Base-by-base conservation (phyloP, 2,888 invertebrate species). In the Erpobdella octoculata region DNA sequence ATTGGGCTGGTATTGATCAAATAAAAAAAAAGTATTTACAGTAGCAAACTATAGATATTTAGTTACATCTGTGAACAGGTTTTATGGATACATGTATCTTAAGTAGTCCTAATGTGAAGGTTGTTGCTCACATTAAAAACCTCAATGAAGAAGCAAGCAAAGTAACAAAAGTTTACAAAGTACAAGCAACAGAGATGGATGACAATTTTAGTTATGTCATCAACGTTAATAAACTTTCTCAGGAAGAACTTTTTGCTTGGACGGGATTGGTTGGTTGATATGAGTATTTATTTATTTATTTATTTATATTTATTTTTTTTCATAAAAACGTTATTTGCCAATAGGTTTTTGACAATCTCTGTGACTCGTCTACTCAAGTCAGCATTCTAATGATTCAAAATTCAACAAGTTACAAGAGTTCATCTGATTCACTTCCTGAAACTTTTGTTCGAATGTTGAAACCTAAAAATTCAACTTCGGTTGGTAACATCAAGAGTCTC, bases 381-480 rank as follows among this genome's bases (percentile, higher is more conserved):
- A 33, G n/a, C 33, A n/a, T 62, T 35, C 31, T 62, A 31, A 28
- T 62, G 62, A n/a, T 33, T 62, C 33, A 62, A n/a, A 62, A 31
- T 31, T 28, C 33, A 6, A 62, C 31, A 8, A 33, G 33, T 33
- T 62, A 62, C 25, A 31, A 1, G 33, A n/a, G 62, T n/a, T 28
- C 9, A 8, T 31, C 28, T 62, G n/a, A 35, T 35, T 28, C 28
- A 33, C 33, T 35, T n/a, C 35, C 62, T 62, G 62, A 62, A 62
- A 31, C 35, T 28, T 62, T 62, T 21, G 25, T 62, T n/a, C 28
- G 33, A 35, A 33, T n/a, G 28, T 31, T 62, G 28, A n/a, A 35
- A 33, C 33, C 62, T 8, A 9, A 8, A 28, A 53, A 31, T 33
- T 62, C 33, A 28, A 6, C 12, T 8, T n/a, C 28, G 31, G 33